Evolutionary conservation across 2,888 invertebrate species (phyloP).

Genomic region (Pterobdella sp.): DNA sequence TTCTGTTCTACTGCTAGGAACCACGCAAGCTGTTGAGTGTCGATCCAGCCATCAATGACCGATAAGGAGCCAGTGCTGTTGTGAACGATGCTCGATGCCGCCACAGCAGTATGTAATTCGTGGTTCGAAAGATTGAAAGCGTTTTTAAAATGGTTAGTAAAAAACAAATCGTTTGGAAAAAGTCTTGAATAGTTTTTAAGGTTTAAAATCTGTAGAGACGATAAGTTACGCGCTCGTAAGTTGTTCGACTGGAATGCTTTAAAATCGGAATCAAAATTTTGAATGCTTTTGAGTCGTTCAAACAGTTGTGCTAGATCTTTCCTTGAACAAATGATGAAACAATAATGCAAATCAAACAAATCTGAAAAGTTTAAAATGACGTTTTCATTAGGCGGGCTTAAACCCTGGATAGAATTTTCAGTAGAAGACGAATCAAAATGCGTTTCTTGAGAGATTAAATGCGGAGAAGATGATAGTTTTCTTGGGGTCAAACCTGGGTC

Average conservation of each 20-base stretch:
- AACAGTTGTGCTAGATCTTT: conserved; percentile 16
- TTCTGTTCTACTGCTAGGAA: conserved; percentile 23
- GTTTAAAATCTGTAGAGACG: not conserved
- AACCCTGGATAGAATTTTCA: not conserved
- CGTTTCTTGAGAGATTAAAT: not conserved
- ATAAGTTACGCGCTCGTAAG: not conserved
- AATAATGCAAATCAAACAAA: conserved; percentile 11
- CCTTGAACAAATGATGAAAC: conserved; percentile 15
- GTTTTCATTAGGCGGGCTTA: not conserved
- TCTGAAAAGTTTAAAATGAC: conserved; percentile 12
- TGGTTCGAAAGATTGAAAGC: not conserved
- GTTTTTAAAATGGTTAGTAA: not conserved
- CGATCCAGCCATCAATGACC: conserved; percentile 17
- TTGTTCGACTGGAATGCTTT: not conserved
- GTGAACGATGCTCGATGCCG: conserved; percentile 20
- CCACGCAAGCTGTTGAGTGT: conserved; percentile 21
- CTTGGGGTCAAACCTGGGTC: not conserved
- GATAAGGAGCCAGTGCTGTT: conserved; percentile 14
- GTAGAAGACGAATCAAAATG: not conserved
- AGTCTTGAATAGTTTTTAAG: not conserved
- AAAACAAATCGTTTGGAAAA: not conserved
- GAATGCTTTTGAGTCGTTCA: conserved; percentile 4
- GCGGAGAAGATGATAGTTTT: not conserved
- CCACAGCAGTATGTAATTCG: conserved; percentile 18
- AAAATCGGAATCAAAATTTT: conserved; percentile 2